These are phyloP conservation scores for Neelides sp. DNA, from an alignment of 1,140 invertebrate species.

Conservation along the genomic window DNA sequence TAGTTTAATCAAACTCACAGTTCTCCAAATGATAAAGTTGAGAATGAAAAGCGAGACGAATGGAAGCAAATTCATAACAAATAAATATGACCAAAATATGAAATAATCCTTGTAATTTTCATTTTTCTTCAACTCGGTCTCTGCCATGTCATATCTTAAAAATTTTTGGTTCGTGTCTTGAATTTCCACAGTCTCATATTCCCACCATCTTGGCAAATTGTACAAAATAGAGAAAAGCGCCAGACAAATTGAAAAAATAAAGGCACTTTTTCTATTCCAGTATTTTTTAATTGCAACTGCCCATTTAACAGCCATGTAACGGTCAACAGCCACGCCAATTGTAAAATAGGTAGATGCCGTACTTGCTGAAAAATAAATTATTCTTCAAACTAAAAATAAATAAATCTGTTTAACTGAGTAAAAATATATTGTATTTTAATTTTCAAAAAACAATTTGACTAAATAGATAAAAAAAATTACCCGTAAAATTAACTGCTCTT, in stretches of 20 bases:
- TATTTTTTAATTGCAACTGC: no score
- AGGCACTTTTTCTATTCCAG: no score
- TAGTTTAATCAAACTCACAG: slow-evolving; percentile 19
- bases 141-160: slow-evolving; percentile 10
- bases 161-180: neutral
- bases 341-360: slow-evolving; percentile 10
- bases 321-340: slow-evolving; percentile 2
- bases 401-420: no score
- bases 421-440: neutral
- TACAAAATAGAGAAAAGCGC: slow-evolving; percentile 1
- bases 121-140: slow-evolving; percentile 33
- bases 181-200: slow-evolving; percentile 14
- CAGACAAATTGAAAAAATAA: no score
- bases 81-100: slow-evolving; percentile 41
- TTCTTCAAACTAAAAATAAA: neutral
- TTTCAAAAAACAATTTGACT: neutral
- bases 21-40: slow-evolving; percentile 41
- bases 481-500: slow-evolving; percentile 14
- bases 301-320: slow-evolving; percentile 6
- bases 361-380: neutral
- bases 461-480: neutral
- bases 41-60: slow-evolving; percentile 38
- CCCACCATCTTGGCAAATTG: slow-evolving; percentile 15
- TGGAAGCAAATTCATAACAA: slow-evolving; percentile 43
- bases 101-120: slow-evolving; percentile 38